Conservation (phyloP, 2,888 invertebrate genomes). For the Pantelozetes paolii region DNA sequence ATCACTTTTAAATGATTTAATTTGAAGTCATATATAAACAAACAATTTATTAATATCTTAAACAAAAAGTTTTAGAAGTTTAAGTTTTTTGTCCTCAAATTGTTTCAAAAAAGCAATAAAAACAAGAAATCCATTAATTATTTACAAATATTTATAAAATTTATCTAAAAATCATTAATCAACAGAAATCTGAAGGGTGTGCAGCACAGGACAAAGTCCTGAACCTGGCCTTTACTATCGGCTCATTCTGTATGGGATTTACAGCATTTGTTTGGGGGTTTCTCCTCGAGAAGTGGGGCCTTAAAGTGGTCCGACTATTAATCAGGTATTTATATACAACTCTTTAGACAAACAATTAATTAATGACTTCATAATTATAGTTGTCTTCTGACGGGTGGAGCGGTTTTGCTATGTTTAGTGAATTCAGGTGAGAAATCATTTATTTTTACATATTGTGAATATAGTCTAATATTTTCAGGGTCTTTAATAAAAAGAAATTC, state of each 20-base stretch:
- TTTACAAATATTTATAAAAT: neutral
- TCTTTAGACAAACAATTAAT: neutral
- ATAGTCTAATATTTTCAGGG: no score
- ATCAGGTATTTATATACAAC: conserved; percentile 44
- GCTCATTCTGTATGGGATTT: conserved; percentile 47
- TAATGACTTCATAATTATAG: neutral
- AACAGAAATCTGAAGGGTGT: conserved; percentile 40
- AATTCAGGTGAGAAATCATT: conserved; percentile 43
- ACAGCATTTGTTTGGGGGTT: conserved; percentile 48
- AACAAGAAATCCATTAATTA: neutral
- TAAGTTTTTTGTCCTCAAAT: no score
- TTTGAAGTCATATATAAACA: no score
- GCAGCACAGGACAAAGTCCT: conserved; percentile 46
- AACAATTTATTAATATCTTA: no score
- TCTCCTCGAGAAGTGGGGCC: conserved; percentile 47
- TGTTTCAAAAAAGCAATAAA: neutral
- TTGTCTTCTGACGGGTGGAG: conserved; percentile 37
- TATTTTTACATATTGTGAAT: no score
- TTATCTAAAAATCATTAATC: neutral
- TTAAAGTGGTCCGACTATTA: conserved; percentile 46
- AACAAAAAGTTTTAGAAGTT: no score
- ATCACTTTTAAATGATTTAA: no score
- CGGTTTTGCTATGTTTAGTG: conserved; percentile 42
- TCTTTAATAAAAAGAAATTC: no score
- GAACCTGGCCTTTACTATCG: conserved; percentile 47